Base-by-base conservation (phyloP, 37 sponge, comb jelly and placozoan species). In the Theonella swinhoei region DNA sequence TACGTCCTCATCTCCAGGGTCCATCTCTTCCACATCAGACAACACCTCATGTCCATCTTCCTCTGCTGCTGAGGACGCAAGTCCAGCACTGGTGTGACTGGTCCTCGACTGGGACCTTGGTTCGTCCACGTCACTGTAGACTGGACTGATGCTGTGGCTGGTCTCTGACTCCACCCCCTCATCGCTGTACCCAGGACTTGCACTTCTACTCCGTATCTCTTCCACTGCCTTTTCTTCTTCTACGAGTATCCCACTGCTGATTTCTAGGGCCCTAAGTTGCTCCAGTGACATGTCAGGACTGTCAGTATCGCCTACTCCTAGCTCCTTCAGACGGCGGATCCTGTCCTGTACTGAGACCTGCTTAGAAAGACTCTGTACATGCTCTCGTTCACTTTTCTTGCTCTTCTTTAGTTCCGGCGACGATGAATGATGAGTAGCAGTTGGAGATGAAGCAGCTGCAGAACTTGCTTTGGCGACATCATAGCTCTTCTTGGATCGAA, bases 251-350 rank as follows among this genome's bases (percentile, higher is more conserved):
- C 54, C 54, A 14, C 14, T 7, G 54, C 54, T 47, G 54, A 47
- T 7, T 47, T 47, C 54, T 47, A 47, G 54, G 54, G 7, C 54
- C 14, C 54, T 47, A 7, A 47, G 54, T 14, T 47, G 11, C 31
- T 62, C 31, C 42, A 62, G 25, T 11, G 61, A 26, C 40, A 59
- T 26, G 0, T 29, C 73, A 60, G 64, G 0, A 1, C 31, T 61
- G 7, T 76, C 76, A 1, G 32, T n/a, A 24, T 72, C 65, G 22
- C 23, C 41, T 3, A 74, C 36, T 24, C 83, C 83, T 7, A 23
- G 40, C 65, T 82, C 64, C 26, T 73, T 82, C 25, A 82, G 63
- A n/a, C 41, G 58, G 64, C 70, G 70, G 0, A 70, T 80, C 17
- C 73, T 72, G 0, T 47, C 2, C 64, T 64, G n/a, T 20, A 82